Evolutionary conservation across 2,888 invertebrate species (phyloP), one percentile per base, ranked within the genome.

Genomic region (Melieria crassipennis): DNA sequence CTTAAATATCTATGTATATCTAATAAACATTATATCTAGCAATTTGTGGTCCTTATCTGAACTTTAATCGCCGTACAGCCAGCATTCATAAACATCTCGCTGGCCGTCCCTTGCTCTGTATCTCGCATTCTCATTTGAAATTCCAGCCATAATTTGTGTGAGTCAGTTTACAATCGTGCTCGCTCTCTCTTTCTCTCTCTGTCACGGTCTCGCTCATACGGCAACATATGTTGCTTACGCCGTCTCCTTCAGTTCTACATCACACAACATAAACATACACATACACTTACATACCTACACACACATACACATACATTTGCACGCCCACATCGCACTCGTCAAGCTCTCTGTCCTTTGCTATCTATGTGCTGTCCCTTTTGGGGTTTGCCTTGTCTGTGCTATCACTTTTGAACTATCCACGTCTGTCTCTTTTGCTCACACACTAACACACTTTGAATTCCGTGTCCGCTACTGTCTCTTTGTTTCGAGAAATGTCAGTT

Each of bases 141-240:
- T 57, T 11, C 4, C n/a, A 57, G 16, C 42, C 5, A 9, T 46
- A 13, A 30, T 30, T n/a, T 5, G 1, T 57, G 57, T 57, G 30
- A 30, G 30, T 30, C 30, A 16, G n/a, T 43, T 7, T 61, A 43
- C 61, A 43, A 5, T 7, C 45, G 58, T 58, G 74, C 73, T 72
- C 71, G 74, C 71, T 72, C 64, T 67, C 72, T 75, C 69, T 72
- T 67, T 69, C 67, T 70, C 67, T 62, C 16, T 57, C 13, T 57
- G 13, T 16, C 52, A 4, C 52, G 52, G 1, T 52, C n/a, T 52
- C 13, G 9, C 52, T 5, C 52, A 52, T 52, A 52, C 52, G 30
- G 30, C 30, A 30, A 52, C 13, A 45, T 63, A 9, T 52, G 13
- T 70, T n/a, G 56, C 45, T 70, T 13, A 69, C 3, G 11, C 11